A percentile compares a stretch with the other conserved stretches of the same genome.
phyloP scores from a whole-genome alignment of 2,888 invertebrate species.

The Mythimna vitellina region DNA sequence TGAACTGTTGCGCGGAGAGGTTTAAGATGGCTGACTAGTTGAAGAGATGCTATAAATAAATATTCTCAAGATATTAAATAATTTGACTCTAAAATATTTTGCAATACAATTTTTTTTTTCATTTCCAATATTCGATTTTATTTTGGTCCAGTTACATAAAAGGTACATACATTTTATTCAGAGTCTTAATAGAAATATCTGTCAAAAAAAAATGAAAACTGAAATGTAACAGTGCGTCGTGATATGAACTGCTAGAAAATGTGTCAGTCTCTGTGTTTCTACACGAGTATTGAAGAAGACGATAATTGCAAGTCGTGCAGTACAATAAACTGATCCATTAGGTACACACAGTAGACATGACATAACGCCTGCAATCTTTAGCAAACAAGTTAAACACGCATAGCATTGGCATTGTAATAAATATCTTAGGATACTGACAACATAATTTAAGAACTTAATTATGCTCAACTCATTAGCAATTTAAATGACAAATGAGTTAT shows the following conservation, averaged over 20 bases:
- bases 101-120: background rate
- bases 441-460: slow-evolving; percentile 5
- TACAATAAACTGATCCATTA: slow-evolving; percentile 22
- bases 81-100: background rate
- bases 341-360: slow-evolving; percentile 26
- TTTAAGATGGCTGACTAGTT: slow-evolving; percentile 13
- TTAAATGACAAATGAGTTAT: background rate
- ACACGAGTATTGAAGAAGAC: slow-evolving; percentile 21
- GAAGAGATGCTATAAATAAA: slow-evolving; percentile 7
- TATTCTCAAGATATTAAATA: slow-evolving; percentile 17
- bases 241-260: no score
- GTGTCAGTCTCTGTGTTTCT: background rate
- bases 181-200: background rate
- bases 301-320: slow-evolving; percentile 22
- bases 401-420: slow-evolving; percentile 36
- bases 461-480: slow-evolving; percentile 14
- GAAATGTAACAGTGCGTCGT: no score
- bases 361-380: slow-evolving; percentile 37
- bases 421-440: slow-evolving; percentile 9
- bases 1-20: slow-evolving; percentile 58
- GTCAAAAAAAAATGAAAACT: no score
- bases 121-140: background rate
- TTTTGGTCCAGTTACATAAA: no score
- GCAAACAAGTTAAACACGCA: slow-evolving; percentile 19
- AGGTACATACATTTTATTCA: no score